Base-by-base conservation (phyloP, 2,797 vertebrate genomes). In the Echeneis naucrates region DNA sequence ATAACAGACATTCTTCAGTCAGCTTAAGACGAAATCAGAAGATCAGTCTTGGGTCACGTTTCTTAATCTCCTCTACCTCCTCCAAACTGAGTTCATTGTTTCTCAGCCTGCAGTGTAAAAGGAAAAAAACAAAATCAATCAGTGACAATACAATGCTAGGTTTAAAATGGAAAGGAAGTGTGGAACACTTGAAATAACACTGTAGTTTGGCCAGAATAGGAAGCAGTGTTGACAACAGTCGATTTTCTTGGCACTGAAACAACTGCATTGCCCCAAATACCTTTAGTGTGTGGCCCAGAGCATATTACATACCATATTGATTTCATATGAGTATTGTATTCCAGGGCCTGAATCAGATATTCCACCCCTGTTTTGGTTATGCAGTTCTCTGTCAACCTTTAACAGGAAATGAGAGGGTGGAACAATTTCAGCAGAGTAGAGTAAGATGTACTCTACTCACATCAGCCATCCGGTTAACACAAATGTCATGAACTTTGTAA, bases 361-460 rank as follows among this genome's bases (percentile, higher is more conserved):
- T 95, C 93, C 32, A 93, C 95, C 0, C 96, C 96, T 13, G 55
- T 66, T 74, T 67, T 92, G 69, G 89, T 94, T 76, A 97, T 88
- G 65, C 65, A 77, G 78, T 97, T 97, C 63, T 96, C 92, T 52
- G 93, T 94, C 73, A 97, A 87, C 95, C 96, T 97, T 81, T 78
- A 17, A 79, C 48, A 85, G 73, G 68, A 83, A 82, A 76, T 37
- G 74, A 64, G 21, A 80, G 38, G 55, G 62, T 72, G 68, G 68
- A 53, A 37, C 16, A 56, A 19, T 16, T 53, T 61, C 6, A 42
- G 8, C 27, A 10, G 6, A 47, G 6, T 51, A 50, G 19, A 51
- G 8, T 13, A 9, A 44, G 6, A 7, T 30, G 30, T 30, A 3
- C 11, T 52, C 9, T 70, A 37, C 30, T 47, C 8, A 78, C 33